These are phyloP conservation scores for Zaprionus davidi DNA, from an alignment of 1,140 invertebrate genomes.

Conservation along the genomic window DNA sequence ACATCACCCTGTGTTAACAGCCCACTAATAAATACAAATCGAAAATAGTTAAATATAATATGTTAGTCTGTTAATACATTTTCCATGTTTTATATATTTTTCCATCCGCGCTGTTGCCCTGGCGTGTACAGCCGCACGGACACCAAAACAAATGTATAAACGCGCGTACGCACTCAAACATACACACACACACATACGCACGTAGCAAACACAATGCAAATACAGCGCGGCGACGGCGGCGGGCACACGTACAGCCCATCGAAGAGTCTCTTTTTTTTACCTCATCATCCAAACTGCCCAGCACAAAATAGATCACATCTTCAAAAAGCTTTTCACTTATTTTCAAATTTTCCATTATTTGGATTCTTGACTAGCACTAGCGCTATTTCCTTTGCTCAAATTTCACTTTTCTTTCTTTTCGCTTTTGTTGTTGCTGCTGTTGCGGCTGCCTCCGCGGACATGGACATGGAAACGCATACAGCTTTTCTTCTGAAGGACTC, in stretches of 20 bases:
- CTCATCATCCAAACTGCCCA: conserved; percentile 78
- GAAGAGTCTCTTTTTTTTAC: conserved; percentile 51
- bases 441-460: conserved; percentile 53
- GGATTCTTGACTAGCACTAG: conserved; percentile 27
- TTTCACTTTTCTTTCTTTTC: conserved; percentile 67
- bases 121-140: conserved; percentile 28
- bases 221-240: conserved; percentile 19
- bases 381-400: conserved; percentile 47
- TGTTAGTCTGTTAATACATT: background rate
- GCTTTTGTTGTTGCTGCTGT: conserved; percentile 69
- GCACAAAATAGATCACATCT: conserved; percentile 76
- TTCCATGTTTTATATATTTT: background rate
- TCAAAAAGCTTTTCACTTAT: conserved; percentile 79
- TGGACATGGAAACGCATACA: conserved; percentile 49
- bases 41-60: background rate
- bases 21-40: background rate
- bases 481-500: conserved; percentile 30
- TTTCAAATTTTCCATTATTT: conserved; percentile 73
- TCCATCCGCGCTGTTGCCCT: background rate
- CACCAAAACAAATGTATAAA: conserved; percentile 29
- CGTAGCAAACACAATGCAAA: conserved; percentile 35
- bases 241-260: conserved; percentile 33
- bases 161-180: conserved; percentile 20
- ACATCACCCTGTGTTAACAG: conserved; percentile 54
- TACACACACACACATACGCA: conserved; percentile 26